phyloP scores from a whole-genome alignment of 2,113 vertebrate genomes.

The Paradisaea rubra region DNA sequence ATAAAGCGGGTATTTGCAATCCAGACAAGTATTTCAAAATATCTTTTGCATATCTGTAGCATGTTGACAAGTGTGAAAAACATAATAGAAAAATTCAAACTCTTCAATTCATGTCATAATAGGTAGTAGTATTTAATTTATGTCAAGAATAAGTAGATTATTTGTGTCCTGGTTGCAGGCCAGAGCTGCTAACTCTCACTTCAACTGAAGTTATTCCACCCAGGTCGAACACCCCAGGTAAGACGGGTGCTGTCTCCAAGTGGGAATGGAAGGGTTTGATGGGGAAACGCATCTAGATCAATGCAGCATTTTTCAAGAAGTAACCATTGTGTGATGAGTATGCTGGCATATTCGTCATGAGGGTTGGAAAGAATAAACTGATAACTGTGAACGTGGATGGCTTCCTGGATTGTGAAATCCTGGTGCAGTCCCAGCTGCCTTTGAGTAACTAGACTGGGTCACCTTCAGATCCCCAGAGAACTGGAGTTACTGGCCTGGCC shows the following conservation, averaged over 20 bases:
- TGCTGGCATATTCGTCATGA: not conserved
- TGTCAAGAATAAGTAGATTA: not conserved
- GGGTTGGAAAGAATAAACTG: not conserved
- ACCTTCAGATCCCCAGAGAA: not conserved
- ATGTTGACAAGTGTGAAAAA: not conserved
- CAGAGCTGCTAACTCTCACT: conserved; percentile 70
- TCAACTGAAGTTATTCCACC: conserved; percentile 32
- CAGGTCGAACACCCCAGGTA: conserved; percentile 54
- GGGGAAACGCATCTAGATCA: not conserved
- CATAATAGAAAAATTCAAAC: not conserved
- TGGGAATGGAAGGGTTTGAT: not conserved
- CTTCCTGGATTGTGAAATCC: not conserved
- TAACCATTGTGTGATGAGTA: not conserved
- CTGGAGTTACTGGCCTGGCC: not conserved
- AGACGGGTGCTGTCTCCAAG: not conserved
- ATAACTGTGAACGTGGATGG: rapidly evolving
- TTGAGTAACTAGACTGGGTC: not conserved
- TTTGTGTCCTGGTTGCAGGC: conserved; percentile 54
- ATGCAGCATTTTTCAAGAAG: not conserved
- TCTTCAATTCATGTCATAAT: not conserved
- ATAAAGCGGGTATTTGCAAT: not conserved
- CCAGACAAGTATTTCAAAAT: not conserved
- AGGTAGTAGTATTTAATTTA: not conserved
- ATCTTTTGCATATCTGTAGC: not conserved
- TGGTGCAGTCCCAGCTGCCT: not conserved